Evolutionary conservation across 2,888 invertebrate genomes (phyloP).

Genomic region (Rhagonycha fulva): DNA sequence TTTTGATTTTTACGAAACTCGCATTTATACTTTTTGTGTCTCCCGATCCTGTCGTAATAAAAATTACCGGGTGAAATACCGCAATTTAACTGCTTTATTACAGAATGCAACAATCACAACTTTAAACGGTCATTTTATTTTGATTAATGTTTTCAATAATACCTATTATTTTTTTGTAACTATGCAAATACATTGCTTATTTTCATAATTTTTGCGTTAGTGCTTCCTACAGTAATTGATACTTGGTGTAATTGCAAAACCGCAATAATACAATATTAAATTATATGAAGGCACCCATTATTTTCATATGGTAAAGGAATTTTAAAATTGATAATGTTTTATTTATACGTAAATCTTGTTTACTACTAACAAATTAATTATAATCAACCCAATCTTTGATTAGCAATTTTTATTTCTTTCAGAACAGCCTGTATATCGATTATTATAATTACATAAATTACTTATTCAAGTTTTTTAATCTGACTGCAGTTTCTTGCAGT

Average conservation of each 20-base stretch:
- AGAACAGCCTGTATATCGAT: too few species aligned
- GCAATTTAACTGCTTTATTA: neutral
- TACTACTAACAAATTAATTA: neutral
- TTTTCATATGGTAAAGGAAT: neutral
- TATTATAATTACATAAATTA: too few species aligned
- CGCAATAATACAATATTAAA: neutral
- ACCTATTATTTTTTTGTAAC: neutral
- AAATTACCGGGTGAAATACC: neutral
- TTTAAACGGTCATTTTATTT: neutral
- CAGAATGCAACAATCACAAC: neutral
- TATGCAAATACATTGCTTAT: neutral
- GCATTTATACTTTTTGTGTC: neutral
- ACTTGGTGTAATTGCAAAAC: neutral
- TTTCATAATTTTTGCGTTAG: neutral
- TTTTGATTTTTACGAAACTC: neutral
- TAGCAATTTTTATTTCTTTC: neutral
- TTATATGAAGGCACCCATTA: neutral
- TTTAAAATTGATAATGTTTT: neutral
- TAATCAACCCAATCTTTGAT: neutral
- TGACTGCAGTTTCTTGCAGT: neutral
- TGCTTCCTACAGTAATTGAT: neutral
- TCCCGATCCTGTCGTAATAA: neutral
- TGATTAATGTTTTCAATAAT: neutral
- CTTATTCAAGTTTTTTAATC: too few species aligned
- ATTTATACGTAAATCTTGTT: neutral